phyloP scores from a whole-genome alignment of 2,113 vertebrate species.

The Lasiurus cinereus region DNA sequence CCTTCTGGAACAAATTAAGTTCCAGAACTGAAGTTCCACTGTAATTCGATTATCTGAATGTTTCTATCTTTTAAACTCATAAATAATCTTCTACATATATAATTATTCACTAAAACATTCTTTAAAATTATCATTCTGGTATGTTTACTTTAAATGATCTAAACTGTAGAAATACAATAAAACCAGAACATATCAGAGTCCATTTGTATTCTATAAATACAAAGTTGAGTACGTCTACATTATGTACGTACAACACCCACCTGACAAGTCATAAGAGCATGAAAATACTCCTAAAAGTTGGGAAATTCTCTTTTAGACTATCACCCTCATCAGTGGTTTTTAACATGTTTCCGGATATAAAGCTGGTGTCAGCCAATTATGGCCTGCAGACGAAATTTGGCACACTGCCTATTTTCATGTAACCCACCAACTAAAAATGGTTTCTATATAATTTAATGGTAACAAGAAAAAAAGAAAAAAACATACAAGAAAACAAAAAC shows the following conservation, averaged over 20 bases:
- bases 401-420: background rate
- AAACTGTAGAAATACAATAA: conserved; percentile 39
- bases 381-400: background rate
- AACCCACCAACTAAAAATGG: background rate
- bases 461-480: background rate
- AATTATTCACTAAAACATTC: background rate
- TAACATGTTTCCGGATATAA: conserved; percentile 24
- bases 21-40: too few species aligned
- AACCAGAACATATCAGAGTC: conserved; percentile 10
- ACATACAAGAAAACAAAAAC: background rate
- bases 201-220: background rate
- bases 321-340: background rate
- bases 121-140: conserved; percentile 1
- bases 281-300: background rate
- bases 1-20: too few species aligned
- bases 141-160: conserved; percentile 40
- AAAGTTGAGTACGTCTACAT: background rate
- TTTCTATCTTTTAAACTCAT: conserved; percentile 30
- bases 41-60: conserved; percentile 27
- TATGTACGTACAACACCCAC: background rate
- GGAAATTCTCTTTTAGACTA: background rate
- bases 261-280: background rate
- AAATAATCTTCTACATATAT: background rate
- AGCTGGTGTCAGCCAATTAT: background rate
- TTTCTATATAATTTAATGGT: conserved; percentile 40